phyloP scores from a whole-genome alignment of 1,140 invertebrate species.

The Pseudobourletiella spinata region DNA sequence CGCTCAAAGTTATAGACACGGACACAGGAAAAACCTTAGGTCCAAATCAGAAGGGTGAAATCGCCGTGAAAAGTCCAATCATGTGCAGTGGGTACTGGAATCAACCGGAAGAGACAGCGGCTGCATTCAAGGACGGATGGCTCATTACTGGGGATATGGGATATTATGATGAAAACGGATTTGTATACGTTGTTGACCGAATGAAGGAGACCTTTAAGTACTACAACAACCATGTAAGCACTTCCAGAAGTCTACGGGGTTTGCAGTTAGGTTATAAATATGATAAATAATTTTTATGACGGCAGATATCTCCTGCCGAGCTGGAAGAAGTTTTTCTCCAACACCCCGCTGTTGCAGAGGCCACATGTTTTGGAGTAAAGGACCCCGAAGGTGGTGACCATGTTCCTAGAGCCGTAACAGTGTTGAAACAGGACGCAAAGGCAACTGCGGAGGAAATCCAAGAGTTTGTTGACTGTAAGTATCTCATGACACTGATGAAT shows the following conservation, averaged over 20 bases:
- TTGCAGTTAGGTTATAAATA: neutral
- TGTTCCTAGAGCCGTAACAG: constrained; percentile 26
- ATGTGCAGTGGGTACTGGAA: constrained; percentile 26
- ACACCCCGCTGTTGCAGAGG: constrained; percentile 41
- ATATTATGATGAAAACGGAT: constrained; percentile 36
- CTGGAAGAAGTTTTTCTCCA: constrained; percentile 39
- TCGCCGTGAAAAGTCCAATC: constrained; percentile 20
- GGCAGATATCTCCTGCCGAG: constrained; percentile 37
- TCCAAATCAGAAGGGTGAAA: constrained; percentile 22
- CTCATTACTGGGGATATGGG: constrained; percentile 37
- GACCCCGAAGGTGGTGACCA: constrained; percentile 39
- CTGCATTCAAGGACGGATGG: constrained; percentile 27
- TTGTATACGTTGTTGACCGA: constrained; percentile 37
- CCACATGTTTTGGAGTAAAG: constrained; percentile 45
- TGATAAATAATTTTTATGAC: neutral
- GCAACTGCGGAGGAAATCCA: constrained; percentile 15
- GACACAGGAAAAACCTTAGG: constrained; percentile 20
- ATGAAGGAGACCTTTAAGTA: constrained; percentile 39
- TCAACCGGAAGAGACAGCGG: constrained; percentile 7
- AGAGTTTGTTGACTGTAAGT: constrained; percentile 22
- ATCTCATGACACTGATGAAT: neutral
- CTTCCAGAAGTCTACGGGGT: neutral
- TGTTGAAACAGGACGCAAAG: constrained; percentile 36
- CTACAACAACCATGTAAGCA: constrained; percentile 33
- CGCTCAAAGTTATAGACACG: constrained; percentile 22